phyloP scores from a whole-genome alignment of 2,797 vertebrate species.

The Sebastes itinus region DNA sequence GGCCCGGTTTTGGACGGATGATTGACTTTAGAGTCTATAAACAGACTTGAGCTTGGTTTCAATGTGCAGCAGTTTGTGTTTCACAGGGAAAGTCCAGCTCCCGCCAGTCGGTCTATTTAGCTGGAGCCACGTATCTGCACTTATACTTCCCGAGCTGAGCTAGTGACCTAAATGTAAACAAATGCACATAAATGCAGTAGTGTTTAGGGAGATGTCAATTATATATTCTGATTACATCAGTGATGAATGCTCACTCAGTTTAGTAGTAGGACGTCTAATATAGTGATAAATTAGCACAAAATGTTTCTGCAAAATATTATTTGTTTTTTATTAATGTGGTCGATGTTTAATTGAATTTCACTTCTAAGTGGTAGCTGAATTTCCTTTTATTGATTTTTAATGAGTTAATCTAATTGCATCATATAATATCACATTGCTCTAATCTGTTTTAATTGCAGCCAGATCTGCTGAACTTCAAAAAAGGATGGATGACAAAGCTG shows the following conservation, averaged over 20 bases:
- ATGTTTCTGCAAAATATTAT: not conserved
- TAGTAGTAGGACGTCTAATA: not conserved
- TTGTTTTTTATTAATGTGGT: not conserved
- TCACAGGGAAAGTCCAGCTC: constrained; percentile 63
- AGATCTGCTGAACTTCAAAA: constrained; percentile 98
- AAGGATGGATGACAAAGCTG: constrained; percentile 99
- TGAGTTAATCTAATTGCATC: not conserved
- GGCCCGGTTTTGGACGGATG: constrained; percentile 9
- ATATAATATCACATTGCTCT: constrained; percentile 2
- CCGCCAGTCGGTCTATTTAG: constrained; percentile 51
- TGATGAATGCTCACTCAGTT: not conserved
- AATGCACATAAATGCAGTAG: constrained; percentile 5
- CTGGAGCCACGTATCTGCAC: constrained; percentile 6
- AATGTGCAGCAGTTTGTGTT: constrained; percentile 69
- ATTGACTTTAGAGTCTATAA: constrained; percentile 60
- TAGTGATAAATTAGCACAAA: not conserved
- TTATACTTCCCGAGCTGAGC: constrained; percentile 21
- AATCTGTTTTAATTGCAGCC: constrained; percentile 81
- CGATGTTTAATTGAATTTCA: not conserved
- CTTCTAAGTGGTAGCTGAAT: not conserved
- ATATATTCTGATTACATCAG: not conserved
- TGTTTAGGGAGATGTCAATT: not conserved
- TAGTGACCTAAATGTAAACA: constrained; percentile 37
- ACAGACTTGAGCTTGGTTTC: constrained; percentile 60
- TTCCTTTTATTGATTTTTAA: not conserved